Conservation (phyloP, 2,888 invertebrate genomes). For the Oligia latruncula region DNA sequence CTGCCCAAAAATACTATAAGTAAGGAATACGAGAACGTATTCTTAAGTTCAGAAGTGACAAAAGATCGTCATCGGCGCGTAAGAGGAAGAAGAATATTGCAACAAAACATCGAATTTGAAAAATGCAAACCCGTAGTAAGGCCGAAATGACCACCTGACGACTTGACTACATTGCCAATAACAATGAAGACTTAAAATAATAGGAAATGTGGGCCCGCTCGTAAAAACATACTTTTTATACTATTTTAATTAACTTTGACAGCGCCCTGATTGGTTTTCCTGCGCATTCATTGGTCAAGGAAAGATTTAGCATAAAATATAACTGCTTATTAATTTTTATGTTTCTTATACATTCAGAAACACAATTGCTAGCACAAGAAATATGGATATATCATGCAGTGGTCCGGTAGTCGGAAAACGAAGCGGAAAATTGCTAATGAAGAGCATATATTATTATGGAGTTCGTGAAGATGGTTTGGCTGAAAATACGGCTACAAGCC, state of each 20-base stretch:
- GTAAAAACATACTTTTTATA: slow-evolving; percentile 61
- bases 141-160: slow-evolving; percentile 42
- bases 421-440: background rate
- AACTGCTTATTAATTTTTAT: background rate
- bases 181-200: slow-evolving; percentile 65
- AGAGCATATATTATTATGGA: no score
- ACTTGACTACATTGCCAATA: slow-evolving; percentile 53
- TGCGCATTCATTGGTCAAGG: slow-evolving; percentile 18
- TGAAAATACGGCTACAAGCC: background rate
- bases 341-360: background rate
- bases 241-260: slow-evolving; percentile 69
- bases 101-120: background rate
- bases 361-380: background rate
- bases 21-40: background rate
- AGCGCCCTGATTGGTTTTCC: slow-evolving; percentile 58
- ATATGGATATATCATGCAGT: background rate
- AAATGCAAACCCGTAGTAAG: slow-evolving; percentile 48
- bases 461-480: no score
- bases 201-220: slow-evolving; percentile 61
- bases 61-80: no score
- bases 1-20: background rate
- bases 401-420: background rate
- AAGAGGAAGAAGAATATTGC: background rate
- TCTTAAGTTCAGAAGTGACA: background rate
- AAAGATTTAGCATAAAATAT: background rate